A percentile compares a stretch with the other conserved stretches of the same genome.
Evolutionary conservation across 2,888 invertebrate genomes (phyloP).

Genomic region (Rhagonycha lutea): DNA sequence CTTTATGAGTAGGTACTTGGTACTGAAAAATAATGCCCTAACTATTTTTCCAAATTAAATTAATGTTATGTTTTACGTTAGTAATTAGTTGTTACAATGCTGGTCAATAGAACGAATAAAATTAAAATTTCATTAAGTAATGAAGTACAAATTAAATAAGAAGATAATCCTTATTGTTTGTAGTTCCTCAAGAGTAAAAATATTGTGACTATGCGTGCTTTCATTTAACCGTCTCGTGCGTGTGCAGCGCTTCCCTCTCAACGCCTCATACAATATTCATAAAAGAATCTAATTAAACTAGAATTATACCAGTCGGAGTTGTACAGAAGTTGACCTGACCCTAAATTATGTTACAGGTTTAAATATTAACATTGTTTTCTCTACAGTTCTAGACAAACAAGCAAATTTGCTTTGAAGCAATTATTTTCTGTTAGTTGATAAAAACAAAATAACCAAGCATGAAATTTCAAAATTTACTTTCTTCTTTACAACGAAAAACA

Average conservation of each 20-base stretch:
- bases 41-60: background rate
- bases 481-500: background rate
- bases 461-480: background rate
- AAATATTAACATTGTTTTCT: constrained; percentile 20
- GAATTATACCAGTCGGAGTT: constrained; percentile 15
- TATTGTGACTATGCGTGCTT: background rate
- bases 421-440: constrained; percentile 8
- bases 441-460: constrained; percentile 1
- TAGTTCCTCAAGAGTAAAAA: background rate
- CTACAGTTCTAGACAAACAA: constrained; percentile 21
- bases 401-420: constrained; percentile 18
- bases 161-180: background rate
- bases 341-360: constrained; percentile 19
- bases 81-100: too few relatives aligned
- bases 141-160: background rate
- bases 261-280: constrained; percentile 13
- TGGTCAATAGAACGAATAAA: background rate
- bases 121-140: background rate
- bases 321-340: constrained; percentile 17
- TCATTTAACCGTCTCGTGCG: constrained; percentile 16
- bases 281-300: constrained; percentile 16
- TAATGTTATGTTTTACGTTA: background rate
- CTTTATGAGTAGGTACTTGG: too few relatives aligned
- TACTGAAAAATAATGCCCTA: background rate
- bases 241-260: constrained; percentile 16